These are phyloP conservation scores for Pyrocephalus nanus DNA, from an alignment of 2,797 vertebrate genomes.

Conservation along the genomic window DNA sequence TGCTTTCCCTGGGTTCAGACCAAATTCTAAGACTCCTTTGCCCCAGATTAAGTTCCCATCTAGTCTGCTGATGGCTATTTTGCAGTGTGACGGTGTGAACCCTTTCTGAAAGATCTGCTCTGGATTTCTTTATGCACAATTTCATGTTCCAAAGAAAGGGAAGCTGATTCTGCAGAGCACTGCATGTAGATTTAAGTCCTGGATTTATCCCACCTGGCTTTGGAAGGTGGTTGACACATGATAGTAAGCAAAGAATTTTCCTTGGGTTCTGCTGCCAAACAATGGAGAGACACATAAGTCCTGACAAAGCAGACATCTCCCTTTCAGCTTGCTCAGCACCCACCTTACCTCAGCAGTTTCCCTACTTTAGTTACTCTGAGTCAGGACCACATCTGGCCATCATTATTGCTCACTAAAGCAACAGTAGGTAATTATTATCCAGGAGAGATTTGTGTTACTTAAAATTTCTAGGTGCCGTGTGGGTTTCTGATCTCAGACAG, in stretches of 20 bases:
- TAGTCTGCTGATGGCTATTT: background rate
- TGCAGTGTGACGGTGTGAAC: background rate
- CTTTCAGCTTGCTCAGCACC: slow-evolving; percentile 49
- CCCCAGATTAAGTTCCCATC: background rate
- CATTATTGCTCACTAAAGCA: slow-evolving; percentile 53
- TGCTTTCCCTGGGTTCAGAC: background rate
- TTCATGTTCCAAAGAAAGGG: background rate
- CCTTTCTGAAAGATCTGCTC: background rate
- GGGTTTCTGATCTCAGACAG: slow-evolving; percentile 41
- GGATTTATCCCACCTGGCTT: slow-evolving; percentile 29
- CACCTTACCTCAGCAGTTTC: slow-evolving; percentile 50
- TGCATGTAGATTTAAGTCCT: background rate
- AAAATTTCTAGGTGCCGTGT: slow-evolving; percentile 21
- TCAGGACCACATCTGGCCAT: slow-evolving; percentile 29
- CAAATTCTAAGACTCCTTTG: background rate
- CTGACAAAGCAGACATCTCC: slow-evolving; percentile 45
- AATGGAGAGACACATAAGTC: slow-evolving; percentile 17
- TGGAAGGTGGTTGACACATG: background rate
- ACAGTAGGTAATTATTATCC: slow-evolving; percentile 21
- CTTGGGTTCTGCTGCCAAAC: background rate
- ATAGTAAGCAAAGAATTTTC: slow-evolving; percentile 32
- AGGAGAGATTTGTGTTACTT: background rate
- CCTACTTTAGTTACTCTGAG: slow-evolving; percentile 26
- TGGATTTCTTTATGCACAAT: background rate
- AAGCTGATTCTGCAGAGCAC: background rate